Base-by-base conservation (phyloP, 1,140 invertebrate genomes). In the Reticulitermes speratus region DNA sequence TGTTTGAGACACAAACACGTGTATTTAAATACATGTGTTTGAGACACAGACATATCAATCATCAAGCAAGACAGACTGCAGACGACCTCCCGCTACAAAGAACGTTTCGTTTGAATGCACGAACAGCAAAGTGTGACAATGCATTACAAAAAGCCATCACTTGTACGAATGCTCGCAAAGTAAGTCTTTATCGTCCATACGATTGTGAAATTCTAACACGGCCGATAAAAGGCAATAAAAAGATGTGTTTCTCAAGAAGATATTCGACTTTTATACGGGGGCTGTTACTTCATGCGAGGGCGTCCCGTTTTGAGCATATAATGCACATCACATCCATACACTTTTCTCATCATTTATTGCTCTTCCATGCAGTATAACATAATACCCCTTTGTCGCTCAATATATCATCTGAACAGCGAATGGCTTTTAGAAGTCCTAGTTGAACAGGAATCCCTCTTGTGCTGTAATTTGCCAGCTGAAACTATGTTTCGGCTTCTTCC, bases 331-430 rank as follows among this genome's bases (percentile, higher is more conserved):
- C 21, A 75, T 75, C n/a, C 65, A 75, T 30, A 30, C 65, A n/a
- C n/a, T 30, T 75, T 75, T 75, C 25, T n/a, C 65, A 75, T 75
- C 65, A 75, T 75, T 75, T 75, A 75, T 75, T 75, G 65, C n/a
- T 30, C 65, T 75, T 75, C n/a, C 65, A 75, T 75, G n/a, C 65
- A n/a, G 65, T 30, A 21, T 55, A 16, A 55, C 52, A 48, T 48
- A 55, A 55, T 55, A 14, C 65, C 65, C 25, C 65, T 65, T 65
- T 75, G 65, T 75, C n/a, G 25, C 65, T 75, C 65, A 6, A 65
- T 75, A n/a, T 75, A 75, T n/a, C 65, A n/a, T 75, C n/a, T 2
- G 65, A 75, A 75, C 65, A 75, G n/a, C n/a, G 65, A n/a, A 30
- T 75, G 65, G 65, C 65, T 75, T 75, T 75, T 30, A 75, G 25